Percentiles rank a stretch among this genome's conserved stretches.
These are phyloP conservation scores for Leucophenga maculata DNA, from an alignment of 2,888 invertebrate species.

Conservation along the genomic window DNA sequence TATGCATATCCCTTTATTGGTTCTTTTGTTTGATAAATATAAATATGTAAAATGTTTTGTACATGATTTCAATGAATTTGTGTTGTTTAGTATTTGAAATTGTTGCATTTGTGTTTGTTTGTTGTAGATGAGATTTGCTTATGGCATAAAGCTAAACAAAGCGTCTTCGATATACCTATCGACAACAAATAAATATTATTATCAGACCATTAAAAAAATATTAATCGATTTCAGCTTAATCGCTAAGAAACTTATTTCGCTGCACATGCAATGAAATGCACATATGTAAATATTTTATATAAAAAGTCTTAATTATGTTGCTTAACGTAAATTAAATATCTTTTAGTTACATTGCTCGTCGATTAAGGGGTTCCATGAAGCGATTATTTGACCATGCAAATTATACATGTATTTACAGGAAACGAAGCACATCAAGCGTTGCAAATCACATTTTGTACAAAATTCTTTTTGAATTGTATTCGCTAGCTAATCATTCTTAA, in stretches of 20 bases:
- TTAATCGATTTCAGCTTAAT: no score
- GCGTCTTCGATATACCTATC: not conserved
- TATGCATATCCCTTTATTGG: slow-evolving; percentile 2
- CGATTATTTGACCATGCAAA: not conserved
- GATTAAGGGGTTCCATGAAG: not conserved
- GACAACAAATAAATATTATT: not conserved
- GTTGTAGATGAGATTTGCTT: not conserved
- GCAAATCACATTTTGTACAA: slow-evolving; percentile 13
- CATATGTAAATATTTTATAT: not conserved
- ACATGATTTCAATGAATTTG: slow-evolving; percentile 17
- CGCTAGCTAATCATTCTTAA: not conserved
- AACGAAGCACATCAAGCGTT: not conserved
- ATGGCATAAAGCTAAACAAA: slow-evolving; percentile 17
- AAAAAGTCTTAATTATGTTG: not conserved
- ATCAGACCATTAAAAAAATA: no score
- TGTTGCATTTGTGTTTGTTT: not conserved
- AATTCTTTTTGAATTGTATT: not conserved
- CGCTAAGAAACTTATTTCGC: no score
- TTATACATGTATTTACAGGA: not conserved
- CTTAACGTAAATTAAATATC: not conserved
- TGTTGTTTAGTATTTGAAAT: not conserved
- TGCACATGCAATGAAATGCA: not conserved
- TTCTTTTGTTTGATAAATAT: not conserved
- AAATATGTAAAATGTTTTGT: slow-evolving; percentile 3
- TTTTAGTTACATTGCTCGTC: not conserved